Percentiles rank a stretch among this genome's conserved stretches.
Conservation (phyloP, 2,113 vertebrate genomes). For the Actenoides hombroni region DNA sequence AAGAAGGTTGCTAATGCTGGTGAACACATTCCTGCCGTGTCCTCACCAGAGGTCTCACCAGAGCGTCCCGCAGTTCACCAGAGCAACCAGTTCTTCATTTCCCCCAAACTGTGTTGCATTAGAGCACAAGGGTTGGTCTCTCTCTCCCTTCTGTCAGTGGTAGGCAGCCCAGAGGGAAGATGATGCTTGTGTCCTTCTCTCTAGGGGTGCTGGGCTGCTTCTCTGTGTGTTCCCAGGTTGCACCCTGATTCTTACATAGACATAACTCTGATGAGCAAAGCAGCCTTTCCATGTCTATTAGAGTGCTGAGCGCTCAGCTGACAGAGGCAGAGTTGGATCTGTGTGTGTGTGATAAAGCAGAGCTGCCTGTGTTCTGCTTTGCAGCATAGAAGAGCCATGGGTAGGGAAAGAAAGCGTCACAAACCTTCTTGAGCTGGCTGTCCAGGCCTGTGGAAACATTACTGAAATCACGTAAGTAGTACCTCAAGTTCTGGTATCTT, state of each 20-base stretch:
- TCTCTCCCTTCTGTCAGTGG: not conserved
- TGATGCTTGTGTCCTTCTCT: not conserved
- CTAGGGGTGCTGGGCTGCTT: not conserved
- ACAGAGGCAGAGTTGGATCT: not conserved
- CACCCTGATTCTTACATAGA: not conserved
- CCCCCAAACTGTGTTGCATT: not conserved
- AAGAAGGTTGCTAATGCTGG: not conserved
- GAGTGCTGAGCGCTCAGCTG: not conserved
- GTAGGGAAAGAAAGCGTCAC: constrained; percentile 38
- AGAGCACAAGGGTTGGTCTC: not conserved
- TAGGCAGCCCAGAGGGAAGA: not conserved
- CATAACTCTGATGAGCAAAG: not conserved
- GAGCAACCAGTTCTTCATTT: not conserved
- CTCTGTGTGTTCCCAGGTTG: not conserved
- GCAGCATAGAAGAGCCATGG: constrained; percentile 81
- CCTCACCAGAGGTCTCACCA: not conserved
- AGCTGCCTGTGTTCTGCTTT: not conserved
- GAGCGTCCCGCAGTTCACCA: not conserved
- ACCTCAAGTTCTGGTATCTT: not conserved
- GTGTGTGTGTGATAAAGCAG: not conserved
- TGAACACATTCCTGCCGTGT: not conserved
- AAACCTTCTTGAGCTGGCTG: constrained; percentile 51
- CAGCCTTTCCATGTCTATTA: fast-evolving
- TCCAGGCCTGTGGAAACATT: constrained; percentile 47
- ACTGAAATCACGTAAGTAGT: constrained; percentile 70